Base-by-base conservation (phyloP, 2,797 vertebrate species). In the Bufotes viridis region DNA sequence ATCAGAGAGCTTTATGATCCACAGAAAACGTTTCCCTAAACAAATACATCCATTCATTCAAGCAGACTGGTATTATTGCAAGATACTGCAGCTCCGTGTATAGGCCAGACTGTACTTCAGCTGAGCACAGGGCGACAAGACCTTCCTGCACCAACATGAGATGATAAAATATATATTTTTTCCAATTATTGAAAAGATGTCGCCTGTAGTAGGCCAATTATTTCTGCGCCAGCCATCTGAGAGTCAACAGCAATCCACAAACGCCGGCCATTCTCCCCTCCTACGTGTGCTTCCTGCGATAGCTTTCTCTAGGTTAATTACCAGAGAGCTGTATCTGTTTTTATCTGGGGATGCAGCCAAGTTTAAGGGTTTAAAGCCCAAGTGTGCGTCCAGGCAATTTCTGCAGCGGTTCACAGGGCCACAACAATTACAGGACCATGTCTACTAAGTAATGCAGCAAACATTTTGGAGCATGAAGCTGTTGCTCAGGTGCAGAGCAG, bases 131-230 rank as follows among this genome's bases (percentile, higher is more conserved):
- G 67, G 60, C 9, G 1, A 0, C 63, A 80, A 85, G 8, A 51
- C 65, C 24, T 63, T 75, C 20, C 76, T 82, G 87, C 67, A 42
- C 18, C 58, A 6, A 53, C 82, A 80, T 88, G 34, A 85, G 61
- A 72, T 49, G 15, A 58, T 72, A 57, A 60, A 80, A 18, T 12
- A 67, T 61, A 7, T 69, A 14, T 90, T 85, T 7, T 67, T 9
- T 60, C 60, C 82, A 26, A 83, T 0, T 78, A 78, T 81, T 90
- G 82, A 84, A 85, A 91, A 90, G 60, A 87, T n/a, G 70, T 65
- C 70, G 88, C 63, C 85, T 84, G 87, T 24, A 72, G 87, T n/a
- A 87, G 88, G 85, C 90, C 91, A 91, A 92, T 92, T 93, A 93
- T 91, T 90, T 92, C 70, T 42, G 51, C 87, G 61, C 60, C 85